Conservation (phyloP, 2,113 vertebrate species). For the Sylvilagus bachmani region DNA sequence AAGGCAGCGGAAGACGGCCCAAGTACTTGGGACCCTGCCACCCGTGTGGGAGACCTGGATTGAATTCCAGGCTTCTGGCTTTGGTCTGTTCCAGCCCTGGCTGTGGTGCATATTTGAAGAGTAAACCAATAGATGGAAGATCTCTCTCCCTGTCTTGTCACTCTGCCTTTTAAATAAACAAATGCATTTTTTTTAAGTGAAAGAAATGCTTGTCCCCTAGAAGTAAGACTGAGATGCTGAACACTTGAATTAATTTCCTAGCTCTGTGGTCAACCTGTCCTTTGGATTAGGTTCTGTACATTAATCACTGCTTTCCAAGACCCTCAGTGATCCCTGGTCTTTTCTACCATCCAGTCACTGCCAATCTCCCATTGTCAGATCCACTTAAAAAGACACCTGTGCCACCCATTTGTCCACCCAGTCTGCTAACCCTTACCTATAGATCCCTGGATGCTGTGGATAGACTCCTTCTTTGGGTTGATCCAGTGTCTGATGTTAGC, state of each 20-base stretch:
- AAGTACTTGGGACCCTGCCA: too few relatives aligned
- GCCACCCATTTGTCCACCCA: neutral
- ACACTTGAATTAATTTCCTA: neutral
- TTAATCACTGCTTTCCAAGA: neutral
- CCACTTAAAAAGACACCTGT: neutral
- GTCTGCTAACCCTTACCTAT: conserved; percentile 83
- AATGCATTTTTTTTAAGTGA: too few relatives aligned
- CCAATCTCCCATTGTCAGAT: neutral
- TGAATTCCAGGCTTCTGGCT: too few relatives aligned
- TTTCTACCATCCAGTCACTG: neutral
- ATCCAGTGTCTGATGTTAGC: conserved; percentile 86
- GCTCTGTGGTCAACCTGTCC: neutral
- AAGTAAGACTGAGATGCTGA: neutral
- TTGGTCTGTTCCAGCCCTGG: too few relatives aligned
- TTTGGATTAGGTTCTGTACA: neutral
- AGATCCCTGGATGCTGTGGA: conserved; percentile 89
- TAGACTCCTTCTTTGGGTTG: conserved; percentile 88
- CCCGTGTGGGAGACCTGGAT: too few relatives aligned
- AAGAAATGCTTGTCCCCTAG: neutral
- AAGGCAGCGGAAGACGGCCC: too few relatives aligned
- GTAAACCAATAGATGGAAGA: too few relatives aligned
- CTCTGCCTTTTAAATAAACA: too few relatives aligned
- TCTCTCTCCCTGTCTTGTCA: too few relatives aligned
- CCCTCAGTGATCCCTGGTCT: neutral
- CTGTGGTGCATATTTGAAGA: too few relatives aligned